phyloP scores from a whole-genome alignment of 2,888 invertebrate species.

The Ochropleura plecta region DNA sequence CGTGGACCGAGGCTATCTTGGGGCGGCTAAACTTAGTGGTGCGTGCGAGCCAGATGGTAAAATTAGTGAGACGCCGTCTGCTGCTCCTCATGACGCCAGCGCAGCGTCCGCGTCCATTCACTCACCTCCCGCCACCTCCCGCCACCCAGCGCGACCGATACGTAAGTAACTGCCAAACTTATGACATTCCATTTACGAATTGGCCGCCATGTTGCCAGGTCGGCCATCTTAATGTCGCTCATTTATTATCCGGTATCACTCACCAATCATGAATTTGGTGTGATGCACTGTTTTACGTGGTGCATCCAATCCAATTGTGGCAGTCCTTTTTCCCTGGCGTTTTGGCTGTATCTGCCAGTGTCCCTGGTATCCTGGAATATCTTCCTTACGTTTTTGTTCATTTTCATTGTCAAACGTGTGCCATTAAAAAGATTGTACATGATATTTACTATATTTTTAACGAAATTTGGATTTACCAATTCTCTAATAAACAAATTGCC shows the following conservation, averaged over 20 bases:
- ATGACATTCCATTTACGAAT: slow-evolving; percentile 87
- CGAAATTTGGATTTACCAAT: neutral
- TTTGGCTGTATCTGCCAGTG: neutral
- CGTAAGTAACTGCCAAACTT: slow-evolving; percentile 88
- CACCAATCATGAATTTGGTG: slow-evolving; percentile 38
- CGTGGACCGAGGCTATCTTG: slow-evolving; percentile 91
- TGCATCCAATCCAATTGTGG: slow-evolving; percentile 6
- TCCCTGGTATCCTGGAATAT: neutral
- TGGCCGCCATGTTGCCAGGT: slow-evolving; percentile 80
- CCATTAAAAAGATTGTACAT: neutral
- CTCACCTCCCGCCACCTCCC: slow-evolving; percentile 82
- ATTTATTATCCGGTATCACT: slow-evolving; percentile 65
- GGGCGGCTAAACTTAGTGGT: slow-evolving; percentile 91
- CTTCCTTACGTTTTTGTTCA: no score
- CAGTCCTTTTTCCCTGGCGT: neutral
- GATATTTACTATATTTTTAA: neutral
- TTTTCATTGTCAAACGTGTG: neutral
- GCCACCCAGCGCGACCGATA: slow-evolving; percentile 78
- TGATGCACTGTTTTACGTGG: slow-evolving; percentile 32
- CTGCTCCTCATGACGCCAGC: slow-evolving; percentile 87
- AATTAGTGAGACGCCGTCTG: slow-evolving; percentile 90
- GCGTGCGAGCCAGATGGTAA: slow-evolving; percentile 90
- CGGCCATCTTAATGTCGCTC: slow-evolving; percentile 70
- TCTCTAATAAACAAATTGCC: neutral
- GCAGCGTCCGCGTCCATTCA: slow-evolving; percentile 82